phyloP scores from a whole-genome alignment of 1,140 invertebrate species.

The Dreissena polymorpha region DNA sequence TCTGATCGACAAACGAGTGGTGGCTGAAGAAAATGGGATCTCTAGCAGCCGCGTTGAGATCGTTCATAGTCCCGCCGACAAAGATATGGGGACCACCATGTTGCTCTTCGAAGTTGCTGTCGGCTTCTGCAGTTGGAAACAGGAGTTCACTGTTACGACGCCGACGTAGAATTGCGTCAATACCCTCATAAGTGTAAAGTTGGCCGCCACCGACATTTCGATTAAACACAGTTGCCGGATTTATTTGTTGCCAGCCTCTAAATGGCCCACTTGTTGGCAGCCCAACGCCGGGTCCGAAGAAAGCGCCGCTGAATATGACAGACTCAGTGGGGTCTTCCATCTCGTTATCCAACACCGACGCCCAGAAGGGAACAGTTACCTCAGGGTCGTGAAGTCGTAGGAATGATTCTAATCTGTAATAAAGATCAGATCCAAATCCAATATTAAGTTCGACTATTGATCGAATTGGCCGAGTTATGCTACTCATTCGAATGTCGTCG shows the following conservation, averaged over 20 bases:
- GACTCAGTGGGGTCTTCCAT: conserved; percentile 72
- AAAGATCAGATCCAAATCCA: neutral
- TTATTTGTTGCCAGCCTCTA: conserved; percentile 40
- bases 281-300: conserved; percentile 78
- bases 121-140: conserved; percentile 45
- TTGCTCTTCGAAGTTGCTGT: conserved; percentile 65
- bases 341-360: conserved; percentile 68
- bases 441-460: neutral
- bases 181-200: conserved; percentile 37
- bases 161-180: conserved; percentile 52
- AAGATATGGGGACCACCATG: conserved; percentile 67
- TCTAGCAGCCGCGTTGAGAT: conserved; percentile 69
- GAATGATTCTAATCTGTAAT: conserved; percentile 38
- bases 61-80: conserved; percentile 69
- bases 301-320: conserved; percentile 71
- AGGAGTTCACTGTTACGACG: conserved; percentile 54
- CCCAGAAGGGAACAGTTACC: conserved; percentile 77
- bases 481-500: neutral
- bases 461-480: neutral
- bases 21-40: conserved; percentile 79
- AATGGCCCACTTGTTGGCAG: conserved; percentile 75
- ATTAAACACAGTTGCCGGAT: conserved; percentile 10
- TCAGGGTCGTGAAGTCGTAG: conserved; percentile 21
- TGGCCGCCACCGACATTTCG: conserved; percentile 51
- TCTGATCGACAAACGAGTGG: conserved; percentile 78